A percentile compares a stretch with the other conserved stretches of the same genome.
These are phyloP conservation scores for Percopsis transmontana DNA, from an alignment of 2,113 vertebrate species.

Conservation along the genomic window DNA sequence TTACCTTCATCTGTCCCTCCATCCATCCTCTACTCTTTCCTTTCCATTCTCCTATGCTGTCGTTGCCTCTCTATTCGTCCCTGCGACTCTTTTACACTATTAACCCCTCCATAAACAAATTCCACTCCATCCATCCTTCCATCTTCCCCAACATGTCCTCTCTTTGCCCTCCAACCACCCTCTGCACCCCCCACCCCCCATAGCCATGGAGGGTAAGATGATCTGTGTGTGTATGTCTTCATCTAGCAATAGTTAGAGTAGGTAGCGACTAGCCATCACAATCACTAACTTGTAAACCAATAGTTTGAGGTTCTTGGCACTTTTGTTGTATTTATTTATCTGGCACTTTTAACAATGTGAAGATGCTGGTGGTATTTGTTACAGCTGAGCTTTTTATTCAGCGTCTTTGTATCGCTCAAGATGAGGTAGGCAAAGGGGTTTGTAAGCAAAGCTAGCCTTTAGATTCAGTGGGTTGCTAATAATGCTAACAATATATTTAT, in stretches of 20 bases:
- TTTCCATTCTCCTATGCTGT: constrained; percentile 1
- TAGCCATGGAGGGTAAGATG: constrained; percentile 76
- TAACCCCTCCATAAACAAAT: not conserved
- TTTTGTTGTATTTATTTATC: constrained; percentile 45
- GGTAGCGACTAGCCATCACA: constrained; percentile 21
- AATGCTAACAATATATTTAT: not conserved
- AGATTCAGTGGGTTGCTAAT: not conserved
- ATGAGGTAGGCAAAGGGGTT: too few relatives aligned
- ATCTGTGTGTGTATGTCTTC: constrained; percentile 40
- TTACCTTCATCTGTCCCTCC: not conserved
- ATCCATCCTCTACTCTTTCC: not conserved
- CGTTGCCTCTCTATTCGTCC: not conserved
- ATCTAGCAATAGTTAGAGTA: constrained; percentile 12
- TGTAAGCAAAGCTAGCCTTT: not conserved
- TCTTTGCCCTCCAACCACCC: not conserved
- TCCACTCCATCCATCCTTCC: constrained; percentile 9
- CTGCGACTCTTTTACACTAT: not conserved
- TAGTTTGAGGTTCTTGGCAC: not conserved
- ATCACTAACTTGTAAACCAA: not conserved
- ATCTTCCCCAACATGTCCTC: not conserved
- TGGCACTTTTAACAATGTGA: constrained; percentile 2
- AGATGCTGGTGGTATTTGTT: not conserved
- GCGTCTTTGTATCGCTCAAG: not conserved
- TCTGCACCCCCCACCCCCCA: constrained; percentile 3
- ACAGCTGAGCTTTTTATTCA: not conserved